Conservation (phyloP, 2,797 vertebrate genomes). For the Megaceryle alcyon region DNA sequence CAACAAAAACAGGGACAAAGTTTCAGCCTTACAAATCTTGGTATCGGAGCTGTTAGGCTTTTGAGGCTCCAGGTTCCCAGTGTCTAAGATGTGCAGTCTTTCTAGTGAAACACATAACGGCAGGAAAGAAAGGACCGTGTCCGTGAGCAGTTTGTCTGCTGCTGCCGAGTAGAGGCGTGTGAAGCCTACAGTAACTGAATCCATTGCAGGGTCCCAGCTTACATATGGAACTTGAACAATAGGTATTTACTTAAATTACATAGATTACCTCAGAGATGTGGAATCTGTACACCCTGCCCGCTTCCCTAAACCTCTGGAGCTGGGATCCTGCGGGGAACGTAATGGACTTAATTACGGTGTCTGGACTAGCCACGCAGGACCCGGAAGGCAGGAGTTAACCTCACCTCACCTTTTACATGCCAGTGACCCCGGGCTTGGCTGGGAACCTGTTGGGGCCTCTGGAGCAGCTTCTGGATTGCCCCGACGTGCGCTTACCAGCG, state of each 20-base stretch:
- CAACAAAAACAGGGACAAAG: not conserved
- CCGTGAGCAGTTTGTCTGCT: fast-evolving
- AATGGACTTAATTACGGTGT: slow-evolving; percentile 67
- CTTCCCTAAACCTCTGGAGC: slow-evolving; percentile 49
- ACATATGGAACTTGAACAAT: slow-evolving; percentile 50
- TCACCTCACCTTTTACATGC: slow-evolving; percentile 67
- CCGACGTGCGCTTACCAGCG: not conserved
- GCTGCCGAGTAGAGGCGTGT: not conserved
- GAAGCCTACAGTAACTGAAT: not conserved
- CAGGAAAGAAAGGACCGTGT: fast-evolving
- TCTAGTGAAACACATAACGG: not conserved
- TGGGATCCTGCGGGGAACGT: slow-evolving; percentile 59
- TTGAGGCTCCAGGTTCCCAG: not conserved
- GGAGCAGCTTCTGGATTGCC: not conserved
- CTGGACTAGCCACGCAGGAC: slow-evolving; percentile 50
- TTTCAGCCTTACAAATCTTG: not conserved
- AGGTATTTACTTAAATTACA: slow-evolving; percentile 55
- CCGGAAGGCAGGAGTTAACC: slow-evolving; percentile 70
- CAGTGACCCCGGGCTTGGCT: slow-evolving; percentile 27
- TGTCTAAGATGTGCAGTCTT: not conserved
- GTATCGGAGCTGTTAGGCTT: not conserved
- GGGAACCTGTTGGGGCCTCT: not conserved
- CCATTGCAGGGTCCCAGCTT: not conserved
- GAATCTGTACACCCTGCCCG: slow-evolving; percentile 46
- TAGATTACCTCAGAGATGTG: slow-evolving; percentile 60